phyloP scores from a whole-genome alignment of 1,140 invertebrate species.

The Charaxes varanes region DNA sequence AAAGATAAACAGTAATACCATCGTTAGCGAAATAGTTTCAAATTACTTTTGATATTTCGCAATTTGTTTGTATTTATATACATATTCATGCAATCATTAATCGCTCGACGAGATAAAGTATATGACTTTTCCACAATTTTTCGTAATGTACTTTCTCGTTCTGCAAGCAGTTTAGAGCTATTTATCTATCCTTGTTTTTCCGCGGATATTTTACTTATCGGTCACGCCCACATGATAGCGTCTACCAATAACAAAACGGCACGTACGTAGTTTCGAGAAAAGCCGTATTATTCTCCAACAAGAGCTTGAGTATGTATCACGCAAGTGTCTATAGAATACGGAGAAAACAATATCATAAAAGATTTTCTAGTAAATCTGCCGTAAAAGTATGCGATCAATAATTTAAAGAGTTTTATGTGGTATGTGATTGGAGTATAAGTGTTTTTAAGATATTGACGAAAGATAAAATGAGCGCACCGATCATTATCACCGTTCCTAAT shows the following conservation, averaged over 20 bases:
- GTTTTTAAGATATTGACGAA: constrained; percentile 17
- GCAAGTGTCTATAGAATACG: constrained; percentile 38
- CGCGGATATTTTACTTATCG: constrained; percentile 20
- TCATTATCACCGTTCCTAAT: constrained; percentile 74
- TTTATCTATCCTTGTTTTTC: not conserved
- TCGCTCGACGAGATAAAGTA: no score
- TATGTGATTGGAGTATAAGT: constrained; percentile 36
- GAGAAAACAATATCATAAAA: constrained; percentile 40
- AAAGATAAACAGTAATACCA: no score
- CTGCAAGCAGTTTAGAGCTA: not conserved
- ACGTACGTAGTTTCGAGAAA: constrained; percentile 56
- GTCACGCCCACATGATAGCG: constrained; percentile 28
- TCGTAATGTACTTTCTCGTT: no score
- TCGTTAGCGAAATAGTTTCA: no score
- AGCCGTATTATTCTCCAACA: constrained; percentile 36
- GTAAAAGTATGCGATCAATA: constrained; percentile 24
- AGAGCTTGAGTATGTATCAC: constrained; percentile 58
- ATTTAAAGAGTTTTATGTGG: constrained; percentile 21
- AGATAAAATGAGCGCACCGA: constrained; percentile 64
- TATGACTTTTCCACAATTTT: no score
- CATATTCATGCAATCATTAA: no score
- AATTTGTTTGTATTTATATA: no score
- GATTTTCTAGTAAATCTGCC: constrained; percentile 38
- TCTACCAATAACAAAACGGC: constrained; percentile 50
- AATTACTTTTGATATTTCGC: no score